A percentile compares a stretch with the other conserved stretches of the same genome.
phyloP scores from a whole-genome alignment of 2,113 vertebrate genomes.

The Phalacrocorax brasilianus region DNA sequence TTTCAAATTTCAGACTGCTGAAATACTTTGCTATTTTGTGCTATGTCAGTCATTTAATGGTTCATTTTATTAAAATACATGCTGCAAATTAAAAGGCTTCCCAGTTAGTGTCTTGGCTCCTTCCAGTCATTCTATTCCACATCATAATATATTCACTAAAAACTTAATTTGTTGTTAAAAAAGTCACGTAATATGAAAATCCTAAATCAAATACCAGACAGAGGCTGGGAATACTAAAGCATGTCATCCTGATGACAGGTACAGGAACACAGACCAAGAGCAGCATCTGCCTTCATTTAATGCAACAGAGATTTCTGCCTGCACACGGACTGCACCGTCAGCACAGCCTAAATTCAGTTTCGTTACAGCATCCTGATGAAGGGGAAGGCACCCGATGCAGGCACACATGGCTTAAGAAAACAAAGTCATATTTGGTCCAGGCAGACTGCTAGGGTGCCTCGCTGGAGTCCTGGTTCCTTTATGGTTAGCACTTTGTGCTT shows the following conservation, averaged over 20 bases:
- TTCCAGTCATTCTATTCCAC: neutral
- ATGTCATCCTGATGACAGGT: too few species aligned
- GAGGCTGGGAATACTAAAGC: neutral
- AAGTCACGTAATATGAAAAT: neutral
- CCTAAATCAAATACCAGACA: neutral
- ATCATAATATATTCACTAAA: neutral
- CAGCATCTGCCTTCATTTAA: neutral
- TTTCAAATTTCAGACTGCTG: neutral
- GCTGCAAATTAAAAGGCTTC: neutral
- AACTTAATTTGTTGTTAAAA: neutral
- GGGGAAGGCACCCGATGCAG: too few species aligned
- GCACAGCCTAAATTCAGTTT: neutral
- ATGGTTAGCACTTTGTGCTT: neutral
- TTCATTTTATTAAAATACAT: neutral
- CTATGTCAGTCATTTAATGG: neutral
- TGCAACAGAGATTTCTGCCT: neutral
- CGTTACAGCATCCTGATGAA: neutral
- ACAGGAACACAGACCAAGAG: neutral
- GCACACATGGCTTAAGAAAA: neutral
- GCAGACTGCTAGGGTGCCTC: neutral
- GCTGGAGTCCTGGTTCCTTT: neutral
- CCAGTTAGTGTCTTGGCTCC: neutral
- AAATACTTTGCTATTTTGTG: neutral
- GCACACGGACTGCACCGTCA: neutral
- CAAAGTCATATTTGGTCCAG: neutral